Percentiles rank a stretch among this genome's conserved stretches.
Evolutionary conservation across 1,140 invertebrate species (phyloP).

Genomic region (Scaptodrosophila lebanonensis): DNA sequence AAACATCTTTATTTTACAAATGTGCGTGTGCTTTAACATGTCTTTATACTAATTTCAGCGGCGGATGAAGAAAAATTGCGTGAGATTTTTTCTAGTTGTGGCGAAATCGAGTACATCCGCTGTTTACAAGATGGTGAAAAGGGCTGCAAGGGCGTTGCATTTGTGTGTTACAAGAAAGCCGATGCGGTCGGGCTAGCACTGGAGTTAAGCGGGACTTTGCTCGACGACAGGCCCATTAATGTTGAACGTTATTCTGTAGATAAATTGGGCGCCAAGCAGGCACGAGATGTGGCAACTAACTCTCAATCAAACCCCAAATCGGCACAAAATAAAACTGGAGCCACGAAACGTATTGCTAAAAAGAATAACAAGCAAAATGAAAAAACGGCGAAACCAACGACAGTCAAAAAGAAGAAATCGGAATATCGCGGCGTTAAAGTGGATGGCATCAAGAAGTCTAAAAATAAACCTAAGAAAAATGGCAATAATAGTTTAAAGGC

Average conservation of each 20-base stretch:
- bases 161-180: constrained; percentile 65
- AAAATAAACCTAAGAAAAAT: constrained; percentile 63
- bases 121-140: constrained; percentile 60
- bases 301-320: constrained; percentile 29
- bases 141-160: constrained; percentile 72
- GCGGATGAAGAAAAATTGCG: constrained; percentile 61
- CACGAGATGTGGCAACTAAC: constrained; percentile 29
- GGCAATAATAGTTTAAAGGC: constrained; percentile 36
- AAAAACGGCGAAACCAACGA: neutral
- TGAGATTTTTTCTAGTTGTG: constrained; percentile 71
- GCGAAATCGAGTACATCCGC: constrained; percentile 72
- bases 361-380: constrained; percentile 40
- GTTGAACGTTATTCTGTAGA: constrained; percentile 65
- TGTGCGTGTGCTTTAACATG: neutral
- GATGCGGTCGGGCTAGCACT: constrained; percentile 69
- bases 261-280: constrained; percentile 62
- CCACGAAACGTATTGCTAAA: constrained; percentile 50
- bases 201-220: constrained; percentile 61
- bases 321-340: constrained; percentile 32
- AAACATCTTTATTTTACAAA: no score
- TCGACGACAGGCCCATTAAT: constrained; percentile 70
- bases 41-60: constrained; percentile 27
- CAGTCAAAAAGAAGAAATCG: constrained; percentile 53
- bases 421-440: constrained; percentile 67
- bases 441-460: constrained; percentile 52